phyloP scores from a whole-genome alignment of 2,797 vertebrate genomes.

The Pteropus rufus region DNA sequence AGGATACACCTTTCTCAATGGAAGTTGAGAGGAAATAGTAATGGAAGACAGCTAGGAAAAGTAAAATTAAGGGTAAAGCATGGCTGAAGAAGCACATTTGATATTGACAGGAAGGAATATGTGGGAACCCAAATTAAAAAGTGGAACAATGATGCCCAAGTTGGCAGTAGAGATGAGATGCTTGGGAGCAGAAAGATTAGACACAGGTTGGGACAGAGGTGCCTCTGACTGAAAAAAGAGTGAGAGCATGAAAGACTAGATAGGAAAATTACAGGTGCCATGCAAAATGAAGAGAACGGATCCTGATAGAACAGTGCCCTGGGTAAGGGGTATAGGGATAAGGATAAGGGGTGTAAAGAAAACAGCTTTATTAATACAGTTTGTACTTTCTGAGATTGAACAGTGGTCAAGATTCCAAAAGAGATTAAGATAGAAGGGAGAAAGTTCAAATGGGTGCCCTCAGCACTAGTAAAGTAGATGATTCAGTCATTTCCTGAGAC shows the following conservation, averaged over 20 bases:
- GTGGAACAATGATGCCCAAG: not conserved
- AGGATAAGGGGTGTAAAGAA: accelerated
- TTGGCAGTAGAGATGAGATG: not conserved
- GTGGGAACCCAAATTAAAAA: not conserved
- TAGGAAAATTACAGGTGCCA: no score
- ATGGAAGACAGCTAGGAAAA: not conserved
- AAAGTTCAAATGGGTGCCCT: not conserved
- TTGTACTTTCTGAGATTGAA: not conserved
- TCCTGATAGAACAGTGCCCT: not conserved
- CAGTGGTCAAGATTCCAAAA: not conserved
- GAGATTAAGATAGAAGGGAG: not conserved
- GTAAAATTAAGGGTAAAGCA: not conserved
- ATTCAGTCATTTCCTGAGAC: not conserved
- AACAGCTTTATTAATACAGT: not conserved
- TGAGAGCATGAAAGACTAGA: not conserved
- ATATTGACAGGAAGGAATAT: not conserved
- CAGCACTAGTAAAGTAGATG: not conserved
- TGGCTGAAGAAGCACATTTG: not conserved
- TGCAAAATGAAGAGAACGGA: not conserved
- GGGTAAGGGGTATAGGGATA: no score
- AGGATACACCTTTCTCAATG: not conserved
- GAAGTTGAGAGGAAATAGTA: not conserved
- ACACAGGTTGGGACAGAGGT: not conserved
- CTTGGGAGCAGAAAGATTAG: not conserved
- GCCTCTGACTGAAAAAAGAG: not conserved